Percentiles rank a stretch among this genome's conserved stretches.
Evolutionary conservation across 2,113 vertebrate species (phyloP).

Genomic region (Gadus chalcogrammus): DNA sequence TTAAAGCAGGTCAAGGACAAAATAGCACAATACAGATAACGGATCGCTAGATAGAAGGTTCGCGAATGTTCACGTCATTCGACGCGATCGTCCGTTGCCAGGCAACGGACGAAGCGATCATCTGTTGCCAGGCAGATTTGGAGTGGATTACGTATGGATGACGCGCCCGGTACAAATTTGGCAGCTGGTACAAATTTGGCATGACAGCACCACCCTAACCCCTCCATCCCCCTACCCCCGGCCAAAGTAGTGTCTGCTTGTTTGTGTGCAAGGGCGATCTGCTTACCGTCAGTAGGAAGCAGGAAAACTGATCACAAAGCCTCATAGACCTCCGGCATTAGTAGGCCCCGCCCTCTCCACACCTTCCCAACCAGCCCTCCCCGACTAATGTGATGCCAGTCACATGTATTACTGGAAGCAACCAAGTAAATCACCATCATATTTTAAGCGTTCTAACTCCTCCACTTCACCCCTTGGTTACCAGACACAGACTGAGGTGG

Average conservation of each 20-base stretch:
- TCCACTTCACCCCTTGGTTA: conserved; percentile 50
- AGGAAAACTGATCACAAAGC: conserved; percentile 72
- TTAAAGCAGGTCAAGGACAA: too few species aligned
- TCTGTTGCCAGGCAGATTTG: too few species aligned
- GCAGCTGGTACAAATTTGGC: too few species aligned
- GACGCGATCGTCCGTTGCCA: too few species aligned
- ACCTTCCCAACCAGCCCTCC: conserved; percentile 28
- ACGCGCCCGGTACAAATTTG: too few species aligned
- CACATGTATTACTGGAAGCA: conserved; percentile 75
- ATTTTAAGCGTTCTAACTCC: conserved; percentile 73
- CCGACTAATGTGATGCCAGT: conserved; percentile 71
- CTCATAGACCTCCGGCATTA: conserved; percentile 37
- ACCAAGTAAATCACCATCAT: conserved; percentile 76
- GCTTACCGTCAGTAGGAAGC: conserved; percentile 71
- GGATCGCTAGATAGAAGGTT: too few species aligned
- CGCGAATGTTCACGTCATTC: too few species aligned
- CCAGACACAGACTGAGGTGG: conserved; percentile 35
- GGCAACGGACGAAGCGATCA: too few species aligned
- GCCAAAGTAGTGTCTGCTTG: neutral
- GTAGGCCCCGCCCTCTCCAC: neutral
- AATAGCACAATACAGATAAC: too few species aligned
- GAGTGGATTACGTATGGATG: too few species aligned
- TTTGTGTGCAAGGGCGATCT: conserved; percentile 50
- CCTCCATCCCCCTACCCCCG: too few species aligned
- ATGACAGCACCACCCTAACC: too few species aligned